Evolutionary conservation across 2,797 vertebrate species (phyloP).

Genomic region (Amphiprion clarkii): DNA sequence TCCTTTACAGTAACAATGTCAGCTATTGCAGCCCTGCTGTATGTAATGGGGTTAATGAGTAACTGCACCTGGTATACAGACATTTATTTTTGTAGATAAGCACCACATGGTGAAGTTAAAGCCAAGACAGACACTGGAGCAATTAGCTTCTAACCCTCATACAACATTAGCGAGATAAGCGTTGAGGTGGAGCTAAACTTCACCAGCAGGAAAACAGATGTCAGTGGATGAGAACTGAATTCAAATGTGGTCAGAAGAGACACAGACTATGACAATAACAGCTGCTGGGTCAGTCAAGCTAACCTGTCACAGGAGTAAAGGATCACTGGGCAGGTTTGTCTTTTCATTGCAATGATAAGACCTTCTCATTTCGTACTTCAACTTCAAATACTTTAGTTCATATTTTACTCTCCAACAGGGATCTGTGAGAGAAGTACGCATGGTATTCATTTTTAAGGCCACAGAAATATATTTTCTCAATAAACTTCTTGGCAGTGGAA

Average conservation of each 20-base stretch:
- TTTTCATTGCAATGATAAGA: not conserved
- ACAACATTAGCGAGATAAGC: conserved; percentile 40
- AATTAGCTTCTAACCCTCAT: conserved; percentile 43
- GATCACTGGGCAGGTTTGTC: not conserved
- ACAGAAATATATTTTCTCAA: conserved; percentile 1
- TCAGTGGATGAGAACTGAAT: conserved; percentile 15
- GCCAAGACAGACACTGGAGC: conserved; percentile 11
- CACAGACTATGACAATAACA: conserved; percentile 10
- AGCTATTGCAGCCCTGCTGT: conserved; percentile 13
- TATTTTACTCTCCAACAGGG: not conserved
- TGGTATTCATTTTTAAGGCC: not conserved
- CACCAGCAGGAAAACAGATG: conserved; percentile 44
- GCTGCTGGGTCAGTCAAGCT: conserved; percentile 15
- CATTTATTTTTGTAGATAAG: conserved; percentile 51
- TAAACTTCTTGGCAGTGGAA: not conserved
- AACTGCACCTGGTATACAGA: conserved; percentile 36
- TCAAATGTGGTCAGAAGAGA: conserved; percentile 27
- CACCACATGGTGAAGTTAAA: conserved; percentile 37
- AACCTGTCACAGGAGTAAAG: conserved; percentile 2
- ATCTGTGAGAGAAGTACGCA: not conserved
- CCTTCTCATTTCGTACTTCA: no score
- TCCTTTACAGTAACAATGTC: conserved; percentile 19
- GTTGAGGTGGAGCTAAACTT: conserved; percentile 28
- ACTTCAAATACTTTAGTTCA: no score
- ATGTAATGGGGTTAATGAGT: conserved; percentile 42